A percentile compares a stretch with the other conserved stretches of the same genome.
Conservation (phyloP, 2,797 vertebrate genomes). For the Micromesistius poutassou region DNA sequence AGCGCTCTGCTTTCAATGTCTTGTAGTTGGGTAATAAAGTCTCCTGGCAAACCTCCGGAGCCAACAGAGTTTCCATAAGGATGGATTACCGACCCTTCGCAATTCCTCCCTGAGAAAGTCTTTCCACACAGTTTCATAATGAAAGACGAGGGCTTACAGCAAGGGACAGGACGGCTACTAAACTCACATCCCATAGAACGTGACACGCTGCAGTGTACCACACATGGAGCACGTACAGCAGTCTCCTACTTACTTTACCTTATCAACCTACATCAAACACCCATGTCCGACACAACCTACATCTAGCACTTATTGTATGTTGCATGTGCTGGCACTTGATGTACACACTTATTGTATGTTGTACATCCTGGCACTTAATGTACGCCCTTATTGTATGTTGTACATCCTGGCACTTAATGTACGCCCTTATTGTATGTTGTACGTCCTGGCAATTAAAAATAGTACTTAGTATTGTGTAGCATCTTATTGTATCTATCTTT, state of each 20-base stretch:
- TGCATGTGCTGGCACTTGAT: no score
- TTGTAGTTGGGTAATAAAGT: constrained; percentile 1
- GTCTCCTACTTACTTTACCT: neutral
- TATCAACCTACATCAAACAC: neutral
- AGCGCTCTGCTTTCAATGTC: neutral
- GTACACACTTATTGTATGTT: no score
- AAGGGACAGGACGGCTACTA: neutral
- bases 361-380: no score
- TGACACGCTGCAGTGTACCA: neutral
- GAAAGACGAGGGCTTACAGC: neutral
- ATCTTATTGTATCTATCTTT: no score
- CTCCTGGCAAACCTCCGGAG: neutral
- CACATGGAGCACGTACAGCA: neutral
- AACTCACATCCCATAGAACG: neutral
- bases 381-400: no score
- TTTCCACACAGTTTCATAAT: constrained; percentile 1
- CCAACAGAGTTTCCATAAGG: neutral
- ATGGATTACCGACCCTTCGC: neutral
- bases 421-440: no score
- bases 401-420: no score
- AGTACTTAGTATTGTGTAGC: no score
- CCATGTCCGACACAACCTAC: no score
- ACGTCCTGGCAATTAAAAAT: no score
- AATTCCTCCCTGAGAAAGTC: neutral
- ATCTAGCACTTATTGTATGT: no score